Evolutionary conservation across 1,140 invertebrate genomes (phyloP).

Genomic region (Parasteatoda tepidariorum): DNA sequence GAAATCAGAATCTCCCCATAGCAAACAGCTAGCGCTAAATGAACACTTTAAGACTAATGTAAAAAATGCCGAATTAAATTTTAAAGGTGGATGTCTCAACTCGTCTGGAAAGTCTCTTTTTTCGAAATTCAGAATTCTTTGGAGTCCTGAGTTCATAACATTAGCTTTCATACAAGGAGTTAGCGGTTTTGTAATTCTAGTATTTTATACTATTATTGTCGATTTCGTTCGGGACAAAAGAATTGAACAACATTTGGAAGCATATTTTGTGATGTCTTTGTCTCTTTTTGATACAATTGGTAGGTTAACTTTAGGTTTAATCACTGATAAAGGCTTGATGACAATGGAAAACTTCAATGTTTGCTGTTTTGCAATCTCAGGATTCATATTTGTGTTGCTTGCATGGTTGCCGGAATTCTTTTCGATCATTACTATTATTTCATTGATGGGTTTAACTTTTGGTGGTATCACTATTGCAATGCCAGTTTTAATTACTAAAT

Average conservation of each 20-base stretch:
- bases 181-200: background rate
- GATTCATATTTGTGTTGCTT: background rate
- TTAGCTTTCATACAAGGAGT: background rate
- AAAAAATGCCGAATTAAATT: too few relatives aligned
- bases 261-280: background rate
- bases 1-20: too few relatives aligned
- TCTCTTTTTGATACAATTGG: background rate
- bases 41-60: too few relatives aligned
- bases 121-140: background rate
- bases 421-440: background rate
- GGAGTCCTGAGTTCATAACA: background rate
- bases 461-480: background rate
- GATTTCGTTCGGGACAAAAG: conserved; percentile 14
- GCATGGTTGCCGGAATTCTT: background rate
- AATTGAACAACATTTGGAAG: background rate
- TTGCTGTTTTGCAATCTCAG: background rate
- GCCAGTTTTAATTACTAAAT: background rate
- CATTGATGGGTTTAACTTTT: background rate
- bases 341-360: background rate
- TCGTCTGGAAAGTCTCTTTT: background rate
- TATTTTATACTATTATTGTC: background rate
- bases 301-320: background rate
- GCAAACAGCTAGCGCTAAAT: too few relatives aligned
- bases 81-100: too few relatives aligned
- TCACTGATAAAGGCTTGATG: background rate